phyloP scores from a whole-genome alignment of 2,888 invertebrate genomes.

The Megastigmus dorsalis region DNA sequence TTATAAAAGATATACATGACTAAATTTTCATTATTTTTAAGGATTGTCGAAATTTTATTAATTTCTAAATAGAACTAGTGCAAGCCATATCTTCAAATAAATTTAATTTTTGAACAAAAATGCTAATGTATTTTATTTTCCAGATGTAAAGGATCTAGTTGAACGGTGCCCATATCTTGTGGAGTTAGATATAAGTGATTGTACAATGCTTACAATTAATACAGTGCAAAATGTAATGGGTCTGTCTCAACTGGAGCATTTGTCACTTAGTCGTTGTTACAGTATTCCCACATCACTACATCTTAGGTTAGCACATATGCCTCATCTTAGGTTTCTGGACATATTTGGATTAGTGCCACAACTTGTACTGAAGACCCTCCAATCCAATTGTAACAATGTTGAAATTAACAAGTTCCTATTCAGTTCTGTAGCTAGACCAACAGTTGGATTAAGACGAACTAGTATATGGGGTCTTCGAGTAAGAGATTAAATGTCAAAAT shows the following conservation, averaged over 20 bases:
- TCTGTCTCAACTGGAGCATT: constrained; percentile 82
- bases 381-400: constrained; percentile 77
- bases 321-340: constrained; percentile 84
- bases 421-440: constrained; percentile 92
- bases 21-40: too few relatives aligned
- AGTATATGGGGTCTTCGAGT: constrained; percentile 93
- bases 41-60: neutral
- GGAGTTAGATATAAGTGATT: constrained; percentile 93
- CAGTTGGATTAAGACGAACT: constrained; percentile 89
- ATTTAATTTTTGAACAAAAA: neutral
- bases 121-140: constrained; percentile 60
- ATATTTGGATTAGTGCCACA: constrained; percentile 87
- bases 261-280: constrained; percentile 89
- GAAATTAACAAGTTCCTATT: constrained; percentile 85
- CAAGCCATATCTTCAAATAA: neutral
- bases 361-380: constrained; percentile 73
- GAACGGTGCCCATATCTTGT: constrained; percentile 82
- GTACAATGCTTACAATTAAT: constrained; percentile 81
- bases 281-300: constrained; percentile 83
- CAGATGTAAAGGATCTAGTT: constrained; percentile 83
- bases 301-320: constrained; percentile 79
- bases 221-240: constrained; percentile 78
- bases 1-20: neutral
- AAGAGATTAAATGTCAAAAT: constrained; percentile 78
- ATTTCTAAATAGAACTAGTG: too few relatives aligned